Evolutionary conservation across 2,888 invertebrate genomes (phyloP), one percentile per base, ranked within the genome.

Genomic region (Busseola fusca): DNA sequence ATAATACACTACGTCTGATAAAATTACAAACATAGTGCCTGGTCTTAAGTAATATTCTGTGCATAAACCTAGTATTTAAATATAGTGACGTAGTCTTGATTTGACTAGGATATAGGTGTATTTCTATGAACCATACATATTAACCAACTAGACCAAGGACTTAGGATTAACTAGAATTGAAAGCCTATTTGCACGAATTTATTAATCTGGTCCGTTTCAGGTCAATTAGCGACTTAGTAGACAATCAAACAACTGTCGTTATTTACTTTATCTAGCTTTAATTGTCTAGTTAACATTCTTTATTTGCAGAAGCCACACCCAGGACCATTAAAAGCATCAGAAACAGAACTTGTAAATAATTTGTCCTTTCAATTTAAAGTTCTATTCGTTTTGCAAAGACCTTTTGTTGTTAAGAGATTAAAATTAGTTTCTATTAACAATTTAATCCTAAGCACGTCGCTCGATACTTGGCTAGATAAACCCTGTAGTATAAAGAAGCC

Each of bases 401-500:
- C 42, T 66, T 34, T n/a, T 34, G 48, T 27, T 25, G 50, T 12
- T 52, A 57, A 21, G 18, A 34, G 16, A 62, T 67, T 69, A 69
- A 37, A 27, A 59, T 75, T 76, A 67, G 57, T 18, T 66, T 52
- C 25, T 58, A 62, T 64, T 73, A 69, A 62, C 73, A 62, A 25
- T 66, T 68, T 74, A 81, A 78, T 69, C 67, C 42, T 48, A 63
- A 69, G 48, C 56, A 74, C 54, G 69, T 58, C n/a, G 34, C 40
- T 59, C 27, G 54, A 64, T 62, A 70, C 63, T 72, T 48, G 30
- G 34, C 45, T 66, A 59, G 64, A 60, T 62, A 67, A 80, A 54
- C 30, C 64, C 40, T 64, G 74, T 74, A 65, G n/a, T 74, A 74
- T 73, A 72, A 63, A 72, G 75, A 83, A 83, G 78, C 83, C 85